Percentiles rank a stretch among this genome's conserved stretches.
phyloP scores from a whole-genome alignment of 2,113 vertebrate genomes.

The Desmodus rotundus region DNA sequence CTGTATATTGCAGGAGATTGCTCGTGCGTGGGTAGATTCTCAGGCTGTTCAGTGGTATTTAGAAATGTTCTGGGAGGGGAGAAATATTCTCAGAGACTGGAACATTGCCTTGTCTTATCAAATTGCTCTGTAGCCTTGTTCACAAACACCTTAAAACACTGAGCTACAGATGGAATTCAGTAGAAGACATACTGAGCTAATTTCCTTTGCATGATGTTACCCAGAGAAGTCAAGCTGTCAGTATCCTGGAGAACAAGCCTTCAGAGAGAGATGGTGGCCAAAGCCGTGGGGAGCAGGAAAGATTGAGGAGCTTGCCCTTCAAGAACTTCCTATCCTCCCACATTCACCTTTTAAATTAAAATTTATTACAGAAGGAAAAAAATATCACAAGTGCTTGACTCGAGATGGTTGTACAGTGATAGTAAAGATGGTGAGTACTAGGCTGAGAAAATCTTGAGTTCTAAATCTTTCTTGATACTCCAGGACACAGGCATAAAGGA shows the following conservation, averaged over 20 bases:
- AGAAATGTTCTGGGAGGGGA: slow-evolving; percentile 54
- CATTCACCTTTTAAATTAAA: slow-evolving; percentile 47
- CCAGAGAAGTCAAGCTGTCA: slow-evolving; percentile 74
- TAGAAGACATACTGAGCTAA: slow-evolving; percentile 68
- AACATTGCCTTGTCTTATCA: slow-evolving; percentile 35
- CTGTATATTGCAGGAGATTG: slow-evolving; percentile 63
- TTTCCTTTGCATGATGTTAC: slow-evolving; percentile 70
- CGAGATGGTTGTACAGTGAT: neutral
- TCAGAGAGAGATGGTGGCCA: slow-evolving; percentile 31
- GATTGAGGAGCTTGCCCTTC: neutral
- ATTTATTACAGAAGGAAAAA: slow-evolving; percentile 7
- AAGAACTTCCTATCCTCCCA: slow-evolving; percentile 1
- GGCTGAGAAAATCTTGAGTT: slow-evolving; percentile 9
- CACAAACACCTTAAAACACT: slow-evolving; percentile 29
- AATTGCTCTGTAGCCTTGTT: slow-evolving; percentile 45
- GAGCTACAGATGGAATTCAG: slow-evolving; percentile 74
- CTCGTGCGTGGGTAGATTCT: slow-evolving; percentile 42
- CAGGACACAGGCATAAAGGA: neutral
- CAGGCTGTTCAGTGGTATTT: slow-evolving; percentile 19
- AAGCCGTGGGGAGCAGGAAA: slow-evolving; percentile 48
- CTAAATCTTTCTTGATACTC: neutral
- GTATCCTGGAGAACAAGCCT: slow-evolving; percentile 31
- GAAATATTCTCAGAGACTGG: slow-evolving; percentile 61
- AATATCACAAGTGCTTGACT: neutral
- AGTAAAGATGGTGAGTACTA: neutral